phyloP scores from a whole-genome alignment of 2,888 invertebrate species.

The Xanthorhoe designata region DNA sequence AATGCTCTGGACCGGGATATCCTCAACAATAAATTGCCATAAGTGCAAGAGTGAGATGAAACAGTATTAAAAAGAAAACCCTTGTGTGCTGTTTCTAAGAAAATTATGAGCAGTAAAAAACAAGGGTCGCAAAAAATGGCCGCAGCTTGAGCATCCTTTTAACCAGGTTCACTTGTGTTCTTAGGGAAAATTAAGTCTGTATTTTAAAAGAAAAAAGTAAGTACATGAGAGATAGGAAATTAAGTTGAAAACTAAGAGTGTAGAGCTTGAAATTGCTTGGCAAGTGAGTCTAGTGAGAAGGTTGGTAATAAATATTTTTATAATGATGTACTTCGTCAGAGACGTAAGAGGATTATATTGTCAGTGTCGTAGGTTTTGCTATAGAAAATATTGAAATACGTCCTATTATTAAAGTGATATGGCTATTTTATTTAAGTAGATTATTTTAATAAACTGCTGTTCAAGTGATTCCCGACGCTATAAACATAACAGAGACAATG shows the following conservation, averaged over 20 bases:
- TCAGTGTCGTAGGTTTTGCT: slow-evolving; percentile 12
- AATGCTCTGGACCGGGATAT: neutral
- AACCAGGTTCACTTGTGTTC: slow-evolving; percentile 1
- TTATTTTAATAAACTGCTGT: too few relatives aligned
- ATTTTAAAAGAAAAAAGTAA: slow-evolving; percentile 3
- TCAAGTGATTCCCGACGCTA: too few relatives aligned
- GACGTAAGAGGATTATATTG: slow-evolving; percentile 32
- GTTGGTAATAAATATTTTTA: slow-evolving; percentile 24
- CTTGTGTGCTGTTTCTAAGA: neutral
- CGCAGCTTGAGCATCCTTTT: slow-evolving; percentile 3
- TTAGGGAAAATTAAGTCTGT: slow-evolving; percentile 8
- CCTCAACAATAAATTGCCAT: slow-evolving; percentile 1
- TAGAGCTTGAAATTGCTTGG: slow-evolving; percentile 14
- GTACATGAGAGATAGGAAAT: neutral
- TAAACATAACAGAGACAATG: neutral
- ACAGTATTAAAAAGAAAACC: neutral
- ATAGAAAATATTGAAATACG: slow-evolving; percentile 3
- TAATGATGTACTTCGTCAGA: slow-evolving; percentile 28
- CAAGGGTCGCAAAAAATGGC: neutral
- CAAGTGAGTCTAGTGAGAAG: neutral
- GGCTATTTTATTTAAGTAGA: neutral
- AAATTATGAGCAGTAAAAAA: slow-evolving; percentile 1
- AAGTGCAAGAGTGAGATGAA: neutral
- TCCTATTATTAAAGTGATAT: neutral
- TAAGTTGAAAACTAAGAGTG: neutral